Base-by-base conservation (phyloP, 2,888 invertebrate species). In the Oegoconia quadripuncta region DNA sequence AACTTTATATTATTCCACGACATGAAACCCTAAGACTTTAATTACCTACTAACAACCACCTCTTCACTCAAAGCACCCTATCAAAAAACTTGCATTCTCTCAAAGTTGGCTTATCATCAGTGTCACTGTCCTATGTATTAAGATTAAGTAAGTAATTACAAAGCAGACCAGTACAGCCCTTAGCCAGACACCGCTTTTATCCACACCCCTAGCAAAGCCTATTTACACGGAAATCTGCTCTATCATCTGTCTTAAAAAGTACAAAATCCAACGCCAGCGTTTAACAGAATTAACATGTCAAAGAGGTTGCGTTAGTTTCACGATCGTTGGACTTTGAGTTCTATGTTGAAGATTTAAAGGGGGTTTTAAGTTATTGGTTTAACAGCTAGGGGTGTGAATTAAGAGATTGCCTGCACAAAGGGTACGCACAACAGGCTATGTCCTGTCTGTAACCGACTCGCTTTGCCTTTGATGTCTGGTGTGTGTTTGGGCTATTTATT, bases 301-400 rank as follows among this genome's bases (percentile, higher is more conserved):
- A 78, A 78, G 65, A 46, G 52, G 53, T 34, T 38, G 37, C 25
- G 46, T 46, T 45, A 14, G 16, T 23, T 17, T 33, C 15, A 14
- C 12, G 6, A 25, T n/a, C 34, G 31, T 18, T 39, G 14, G 3
- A 67, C 46, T 61, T 53, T 59, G 23, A 22, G 0, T 0, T 1
- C 0, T 7, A 4, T 0, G 13, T 29, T n/a, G 4, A 23, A 12
- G 1, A 0, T 0, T 13, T 63, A 71, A 40, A 48, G 64, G 59
- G 34, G 16, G 46, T 31, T 55, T 52, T 69, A 8, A 34, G 2
- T 33, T 49, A 46, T 12, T 2, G 5, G 0, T 8, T n/a, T 17
- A 30, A 30, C 29, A 22, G 68, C 72, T 66, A 74, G 76, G 86
- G 83, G 86, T 86, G 86, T 84, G 83, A 86, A 84, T 84, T 83